Evolutionary conservation across 2,888 invertebrate species (phyloP).

Genomic region (Cylloceria caligata): DNA sequence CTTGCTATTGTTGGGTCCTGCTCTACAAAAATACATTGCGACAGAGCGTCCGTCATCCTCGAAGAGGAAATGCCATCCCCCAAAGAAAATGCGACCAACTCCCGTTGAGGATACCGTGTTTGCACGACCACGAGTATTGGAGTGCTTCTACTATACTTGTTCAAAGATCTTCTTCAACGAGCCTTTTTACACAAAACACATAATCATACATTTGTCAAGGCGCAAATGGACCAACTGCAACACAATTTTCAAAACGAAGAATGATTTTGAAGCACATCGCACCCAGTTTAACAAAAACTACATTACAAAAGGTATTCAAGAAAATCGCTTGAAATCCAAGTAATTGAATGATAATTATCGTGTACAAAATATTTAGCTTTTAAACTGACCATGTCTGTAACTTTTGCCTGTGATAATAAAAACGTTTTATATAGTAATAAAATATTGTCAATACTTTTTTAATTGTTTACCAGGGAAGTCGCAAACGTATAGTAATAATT

Average conservation of each 20-base stretch:
- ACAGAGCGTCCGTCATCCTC: conserved; percentile 28
- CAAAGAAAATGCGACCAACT: conserved; percentile 31
- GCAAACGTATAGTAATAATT: too few relatives aligned
- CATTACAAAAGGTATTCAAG: too few relatives aligned
- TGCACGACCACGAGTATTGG: conserved; percentile 55
- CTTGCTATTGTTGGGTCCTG: conserved; percentile 31
- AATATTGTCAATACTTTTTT: neutral
- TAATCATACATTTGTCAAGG: conserved; percentile 54
- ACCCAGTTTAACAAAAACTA: conserved; percentile 43
- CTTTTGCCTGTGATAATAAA: conserved; percentile 4
- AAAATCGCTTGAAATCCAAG: too few relatives aligned
- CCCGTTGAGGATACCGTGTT: conserved; percentile 44
- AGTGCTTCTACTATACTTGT: conserved; percentile 68
- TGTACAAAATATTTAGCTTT: neutral
- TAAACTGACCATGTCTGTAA: neutral
- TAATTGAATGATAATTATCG: too few relatives aligned
- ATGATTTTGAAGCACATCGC: conserved; percentile 55
- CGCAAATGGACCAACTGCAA: conserved; percentile 61
- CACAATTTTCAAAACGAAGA: conserved; percentile 35
- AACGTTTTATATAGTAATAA: neutral
- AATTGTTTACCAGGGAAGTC: too few relatives aligned
- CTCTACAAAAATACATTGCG: conserved; percentile 37
- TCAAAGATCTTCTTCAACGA: conserved; percentile 61
- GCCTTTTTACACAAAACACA: conserved; percentile 61
- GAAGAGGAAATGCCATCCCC: conserved; percentile 41